Evolutionary conservation across 2,113 vertebrate species (phyloP).

Genomic region (Alligator sinensis): DNA sequence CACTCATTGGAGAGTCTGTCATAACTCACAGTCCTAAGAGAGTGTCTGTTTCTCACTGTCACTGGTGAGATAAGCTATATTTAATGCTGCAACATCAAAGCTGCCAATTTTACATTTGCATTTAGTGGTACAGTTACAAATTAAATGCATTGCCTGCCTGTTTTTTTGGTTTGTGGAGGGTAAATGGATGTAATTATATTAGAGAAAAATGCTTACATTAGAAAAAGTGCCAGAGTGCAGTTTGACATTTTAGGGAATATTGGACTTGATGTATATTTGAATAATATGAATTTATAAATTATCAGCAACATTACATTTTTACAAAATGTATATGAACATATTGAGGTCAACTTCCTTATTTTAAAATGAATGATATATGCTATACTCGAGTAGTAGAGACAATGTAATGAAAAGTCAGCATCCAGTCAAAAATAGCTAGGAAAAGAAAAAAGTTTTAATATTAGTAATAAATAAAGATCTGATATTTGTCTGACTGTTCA

Average conservation of each 20-base stretch:
- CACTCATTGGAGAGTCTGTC: constrained; percentile 66
- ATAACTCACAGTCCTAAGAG: constrained; percentile 72
- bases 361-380: not conserved
- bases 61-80: constrained; percentile 73
- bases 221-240: constrained; percentile 19
- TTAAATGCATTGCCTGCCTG: constrained; percentile 22
- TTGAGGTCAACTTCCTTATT: not conserved
- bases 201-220: not conserved
- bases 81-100: constrained; percentile 48
- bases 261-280: not conserved
- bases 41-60: constrained; percentile 74
- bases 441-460: not conserved
- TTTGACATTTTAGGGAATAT: constrained; percentile 12
- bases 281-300: not conserved
- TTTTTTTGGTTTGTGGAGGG: constrained; percentile 40
- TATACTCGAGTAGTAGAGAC: not conserved
- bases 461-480: not conserved
- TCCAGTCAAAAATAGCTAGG: not conserved
- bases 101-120: constrained; percentile 71
- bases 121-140: constrained; percentile 46
- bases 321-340: not conserved
- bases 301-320: not conserved
- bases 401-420: not conserved
- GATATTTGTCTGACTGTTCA: not conserved
- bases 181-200: constrained; percentile 41